These are phyloP conservation scores for Antrozous pallidus DNA, from an alignment of 2,797 vertebrate genomes.

Conservation along the genomic window DNA sequence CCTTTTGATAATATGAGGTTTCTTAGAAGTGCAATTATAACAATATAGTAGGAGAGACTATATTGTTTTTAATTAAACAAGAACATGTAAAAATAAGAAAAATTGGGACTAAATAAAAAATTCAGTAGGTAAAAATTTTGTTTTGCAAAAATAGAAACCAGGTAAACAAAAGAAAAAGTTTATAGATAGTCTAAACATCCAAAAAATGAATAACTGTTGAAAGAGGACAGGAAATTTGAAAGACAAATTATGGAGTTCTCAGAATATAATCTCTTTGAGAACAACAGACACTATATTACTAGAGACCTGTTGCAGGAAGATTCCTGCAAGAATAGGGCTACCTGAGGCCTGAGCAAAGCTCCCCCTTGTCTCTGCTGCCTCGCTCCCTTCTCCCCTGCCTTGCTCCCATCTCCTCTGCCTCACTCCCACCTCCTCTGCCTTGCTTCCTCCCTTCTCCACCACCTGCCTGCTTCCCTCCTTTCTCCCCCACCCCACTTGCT, in stretches of 20 bases:
- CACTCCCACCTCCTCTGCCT: too few species aligned
- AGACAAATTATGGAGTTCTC: background rate
- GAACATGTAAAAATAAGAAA: slow-evolving; percentile 51
- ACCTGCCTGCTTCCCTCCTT: too few species aligned
- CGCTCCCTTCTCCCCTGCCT: too few species aligned
- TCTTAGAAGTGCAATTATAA: slow-evolving; percentile 56
- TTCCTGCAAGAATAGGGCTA: too few species aligned
- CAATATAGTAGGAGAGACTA: background rate
- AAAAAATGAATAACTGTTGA: slow-evolving; percentile 19
- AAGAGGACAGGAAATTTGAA: background rate
- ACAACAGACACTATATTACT: background rate
- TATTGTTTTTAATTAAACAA: slow-evolving; percentile 66
- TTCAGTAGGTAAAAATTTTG: slow-evolving; percentile 31
- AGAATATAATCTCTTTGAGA: background rate
- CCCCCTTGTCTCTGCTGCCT: too few species aligned
- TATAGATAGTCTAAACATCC: background rate
- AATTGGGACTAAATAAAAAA: slow-evolving; percentile 44
- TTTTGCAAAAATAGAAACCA: slow-evolving; percentile 42
- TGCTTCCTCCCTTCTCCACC: too few species aligned
- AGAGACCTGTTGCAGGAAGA: too few species aligned
- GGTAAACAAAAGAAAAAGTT: background rate
- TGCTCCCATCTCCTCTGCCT: too few species aligned
- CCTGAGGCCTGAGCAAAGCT: too few species aligned
- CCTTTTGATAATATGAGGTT: slow-evolving; percentile 33
- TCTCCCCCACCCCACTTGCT: too few species aligned